These are phyloP conservation scores for Escarpia spicata DNA, from an alignment of 2,888 invertebrate species.

Conservation along the genomic window DNA sequence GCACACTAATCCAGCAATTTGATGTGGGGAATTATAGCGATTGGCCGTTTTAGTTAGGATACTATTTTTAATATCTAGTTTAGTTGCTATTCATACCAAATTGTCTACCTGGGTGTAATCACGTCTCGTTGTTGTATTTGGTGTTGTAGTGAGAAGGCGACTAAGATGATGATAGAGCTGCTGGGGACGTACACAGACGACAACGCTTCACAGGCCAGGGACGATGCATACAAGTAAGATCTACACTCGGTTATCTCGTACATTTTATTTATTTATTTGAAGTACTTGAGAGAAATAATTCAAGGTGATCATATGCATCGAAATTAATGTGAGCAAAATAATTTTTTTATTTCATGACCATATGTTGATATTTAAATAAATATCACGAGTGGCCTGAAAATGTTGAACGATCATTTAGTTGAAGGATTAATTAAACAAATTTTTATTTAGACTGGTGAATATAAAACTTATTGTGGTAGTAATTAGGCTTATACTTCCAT, in stretches of 20 bases:
- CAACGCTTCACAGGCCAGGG: conserved; percentile 94
- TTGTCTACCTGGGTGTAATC: too few species aligned
- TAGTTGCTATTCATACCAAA: not conserved
- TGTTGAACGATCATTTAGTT: too few species aligned
- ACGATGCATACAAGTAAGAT: conserved; percentile 89
- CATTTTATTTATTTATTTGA: not conserved
- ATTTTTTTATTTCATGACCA: not conserved
- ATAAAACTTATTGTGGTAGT: not conserved
- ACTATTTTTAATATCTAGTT: not conserved
- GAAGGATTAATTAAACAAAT: too few species aligned
- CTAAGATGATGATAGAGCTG: conserved; percentile 96
- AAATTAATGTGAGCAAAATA: not conserved
- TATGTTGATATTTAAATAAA: not conserved
- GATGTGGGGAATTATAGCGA: not conserved
- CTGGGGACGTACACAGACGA: conserved; percentile 96
- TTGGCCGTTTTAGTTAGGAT: not conserved
- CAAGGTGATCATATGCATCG: not conserved
- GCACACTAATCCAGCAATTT: not conserved
- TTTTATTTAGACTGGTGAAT: too few species aligned
- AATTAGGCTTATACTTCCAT: not conserved
- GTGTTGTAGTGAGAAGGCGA: conserved; percentile 80
- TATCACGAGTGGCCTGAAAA: not conserved
- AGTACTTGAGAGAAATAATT: not conserved
- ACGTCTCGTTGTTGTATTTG: not conserved
- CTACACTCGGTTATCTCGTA: not conserved